Base-by-base conservation (phyloP, 2,888 invertebrate species). In the Teleogryllus oceanicus region DNA sequence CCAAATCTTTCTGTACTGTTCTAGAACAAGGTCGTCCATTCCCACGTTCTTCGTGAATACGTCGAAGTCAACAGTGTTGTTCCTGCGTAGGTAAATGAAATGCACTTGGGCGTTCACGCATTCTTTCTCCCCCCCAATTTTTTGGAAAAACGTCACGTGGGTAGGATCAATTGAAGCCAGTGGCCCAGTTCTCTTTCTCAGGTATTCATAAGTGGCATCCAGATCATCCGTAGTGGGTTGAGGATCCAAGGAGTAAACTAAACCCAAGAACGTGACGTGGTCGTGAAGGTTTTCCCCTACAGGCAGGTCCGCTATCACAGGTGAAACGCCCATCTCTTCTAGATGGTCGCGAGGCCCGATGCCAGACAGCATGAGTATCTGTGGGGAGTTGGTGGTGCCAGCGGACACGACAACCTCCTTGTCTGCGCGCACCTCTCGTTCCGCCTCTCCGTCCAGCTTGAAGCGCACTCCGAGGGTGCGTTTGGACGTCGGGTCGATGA, bases 361-460 rank as follows among this genome's bases (percentile, higher is more conserved):
- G 1, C 93, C 93, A 0, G 92, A 92, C 18, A 93, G 85, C 90
- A 93, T 90, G 75, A 94, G 86, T 8, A 94, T 84, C 84, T 94
- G 92, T 0, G 93, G 92, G 2, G 91, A 90, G 83, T 90, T 92
- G 78, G 94, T 88, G 2, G 91, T 88, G 5, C 94, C 94, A 1
- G 90, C 92, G 16, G 91, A 90, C 10, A 94, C 84, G 80, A 94
- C 90, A 1, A 94, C 89, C 84, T 92, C 92, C 81, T 90, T 91
- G 16, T 87, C 87, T 4, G 91, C 91, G 21, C 82, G 49, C 13
- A 82, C 81, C 37, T 37, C 37, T 49, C 18, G 16, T 18, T 49
- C 12, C 75, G 81, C 79, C 18, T 75, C 51, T 13, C 81, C 83
- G 11, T 78, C 82, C 84, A 13, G 85, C 81, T 83, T 85, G 83